Percentiles rank a stretch among this genome's conserved stretches.
Conservation (phyloP, 2,797 vertebrate species). For the Tadarida brasiliensis region DNA sequence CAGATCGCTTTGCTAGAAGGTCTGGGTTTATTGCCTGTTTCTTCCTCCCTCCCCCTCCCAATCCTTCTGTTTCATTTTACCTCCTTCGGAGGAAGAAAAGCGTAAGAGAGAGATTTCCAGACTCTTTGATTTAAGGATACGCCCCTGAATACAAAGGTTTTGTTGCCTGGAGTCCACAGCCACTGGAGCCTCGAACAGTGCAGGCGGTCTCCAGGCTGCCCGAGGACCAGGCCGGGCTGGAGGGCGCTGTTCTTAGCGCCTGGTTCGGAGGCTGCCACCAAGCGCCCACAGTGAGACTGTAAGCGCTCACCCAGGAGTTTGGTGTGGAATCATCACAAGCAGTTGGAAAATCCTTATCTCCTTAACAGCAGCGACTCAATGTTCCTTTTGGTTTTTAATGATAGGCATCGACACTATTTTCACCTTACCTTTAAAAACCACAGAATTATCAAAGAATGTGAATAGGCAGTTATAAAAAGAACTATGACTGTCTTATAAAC, state of each 20-base stretch:
- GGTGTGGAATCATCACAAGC: background rate
- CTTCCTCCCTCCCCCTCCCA: background rate
- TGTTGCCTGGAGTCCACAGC: background rate
- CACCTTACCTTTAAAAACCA: slow-evolving; percentile 17
- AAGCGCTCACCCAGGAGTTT: slow-evolving; percentile 28
- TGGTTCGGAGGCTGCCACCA: slow-evolving; percentile 76
- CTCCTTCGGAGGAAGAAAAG: background rate
- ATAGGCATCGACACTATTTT: slow-evolving; percentile 8
- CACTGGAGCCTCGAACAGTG: background rate
- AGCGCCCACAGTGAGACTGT: slow-evolving; percentile 42
- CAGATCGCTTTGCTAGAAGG: background rate
- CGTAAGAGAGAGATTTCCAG: background rate
- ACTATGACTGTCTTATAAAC: slow-evolving; percentile 22
- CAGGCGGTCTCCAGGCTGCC: background rate
- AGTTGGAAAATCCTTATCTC: slow-evolving; percentile 45
- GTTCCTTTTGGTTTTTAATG: slow-evolving; percentile 54
- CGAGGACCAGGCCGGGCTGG: background rate
- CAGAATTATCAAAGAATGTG: background rate
- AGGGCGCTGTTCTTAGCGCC: background rate
- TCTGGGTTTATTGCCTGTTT: background rate
- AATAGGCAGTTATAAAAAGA: background rate
- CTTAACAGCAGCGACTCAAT: slow-evolving; percentile 16
- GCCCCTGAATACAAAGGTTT: background rate
- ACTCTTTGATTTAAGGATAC: background rate
- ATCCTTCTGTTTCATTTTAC: background rate